phyloP scores from a whole-genome alignment of 2,113 vertebrate species.

The Scopus umbretta region DNA sequence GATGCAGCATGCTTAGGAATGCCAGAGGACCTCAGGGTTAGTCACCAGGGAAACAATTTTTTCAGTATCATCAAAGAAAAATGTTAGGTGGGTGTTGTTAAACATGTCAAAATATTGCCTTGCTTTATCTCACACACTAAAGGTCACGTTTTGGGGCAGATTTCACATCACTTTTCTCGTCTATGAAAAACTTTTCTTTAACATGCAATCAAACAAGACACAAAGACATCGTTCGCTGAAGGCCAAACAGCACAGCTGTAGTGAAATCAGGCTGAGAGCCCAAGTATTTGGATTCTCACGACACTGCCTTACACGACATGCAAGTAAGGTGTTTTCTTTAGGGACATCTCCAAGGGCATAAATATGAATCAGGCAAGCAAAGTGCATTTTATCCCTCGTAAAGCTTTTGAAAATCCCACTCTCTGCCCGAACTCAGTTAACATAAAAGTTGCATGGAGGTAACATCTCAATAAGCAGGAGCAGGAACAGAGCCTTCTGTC shows the following conservation, averaged over 20 bases:
- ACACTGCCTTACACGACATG: not conserved
- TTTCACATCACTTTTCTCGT: not conserved
- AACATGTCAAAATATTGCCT: not conserved
- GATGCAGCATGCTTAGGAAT: not conserved
- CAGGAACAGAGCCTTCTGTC: not conserved
- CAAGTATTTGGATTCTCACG: not conserved
- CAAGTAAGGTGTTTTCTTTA: not conserved
- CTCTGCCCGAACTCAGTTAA: not conserved
- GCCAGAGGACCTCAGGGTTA: not conserved
- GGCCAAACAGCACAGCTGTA: not conserved
- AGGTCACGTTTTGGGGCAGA: not conserved
- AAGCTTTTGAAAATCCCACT: not conserved
- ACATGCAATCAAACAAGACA: not conserved
- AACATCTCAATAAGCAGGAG: not conserved
- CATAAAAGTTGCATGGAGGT: accelerated
- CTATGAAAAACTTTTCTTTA: not conserved
- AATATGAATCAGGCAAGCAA: not conserved
- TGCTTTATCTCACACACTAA: not conserved
- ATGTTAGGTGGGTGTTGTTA: not conserved
- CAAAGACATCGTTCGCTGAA: not conserved
- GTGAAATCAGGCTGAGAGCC: not conserved
- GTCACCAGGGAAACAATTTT: not conserved
- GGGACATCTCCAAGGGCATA: not conserved
- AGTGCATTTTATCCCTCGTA: not conserved
- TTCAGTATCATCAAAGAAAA: not conserved